phyloP scores from a whole-genome alignment of 2,888 invertebrate species.

The Eristalis pertinax region DNA sequence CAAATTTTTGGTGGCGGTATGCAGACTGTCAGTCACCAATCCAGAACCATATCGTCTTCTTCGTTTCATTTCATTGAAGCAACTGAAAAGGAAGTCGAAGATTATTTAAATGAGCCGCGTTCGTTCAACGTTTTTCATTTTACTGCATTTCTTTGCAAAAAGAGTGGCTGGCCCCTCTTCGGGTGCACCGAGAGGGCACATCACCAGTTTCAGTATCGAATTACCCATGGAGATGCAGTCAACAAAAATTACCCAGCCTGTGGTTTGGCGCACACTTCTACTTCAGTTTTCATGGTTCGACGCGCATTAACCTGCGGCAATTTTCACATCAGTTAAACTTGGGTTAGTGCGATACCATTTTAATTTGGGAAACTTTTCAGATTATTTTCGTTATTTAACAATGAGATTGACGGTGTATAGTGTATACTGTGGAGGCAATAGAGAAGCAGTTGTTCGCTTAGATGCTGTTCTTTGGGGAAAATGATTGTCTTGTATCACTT shows the following conservation, averaged over 20 bases:
- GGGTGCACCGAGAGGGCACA: conserved; percentile 30
- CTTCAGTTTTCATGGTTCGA: conserved; percentile 32
- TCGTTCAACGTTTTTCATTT: conserved; percentile 40
- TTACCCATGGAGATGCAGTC: conserved; percentile 40
- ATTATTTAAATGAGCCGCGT: conserved; percentile 65
- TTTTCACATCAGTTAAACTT: conserved; percentile 51
- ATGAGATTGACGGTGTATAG: background rate
- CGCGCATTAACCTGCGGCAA: conserved; percentile 54
- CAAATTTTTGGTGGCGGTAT: conserved; percentile 66
- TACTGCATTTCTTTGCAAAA: conserved; percentile 24
- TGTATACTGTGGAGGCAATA: background rate
- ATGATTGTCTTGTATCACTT: too few species aligned
- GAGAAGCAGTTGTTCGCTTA: too few species aligned
- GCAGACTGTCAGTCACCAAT: conserved; percentile 70
- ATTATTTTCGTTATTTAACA: conserved; percentile 15
- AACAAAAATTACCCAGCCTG: conserved; percentile 55
- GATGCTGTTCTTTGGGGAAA: too few species aligned
- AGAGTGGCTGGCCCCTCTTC: background rate
- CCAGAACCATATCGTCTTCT: conserved; percentile 68
- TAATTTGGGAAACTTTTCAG: conserved; percentile 44
- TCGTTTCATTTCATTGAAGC: conserved; percentile 38
- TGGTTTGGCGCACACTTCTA: conserved; percentile 69
- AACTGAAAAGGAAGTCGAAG: conserved; percentile 71
- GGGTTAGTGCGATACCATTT: conserved; percentile 63
- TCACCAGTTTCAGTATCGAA: conserved; percentile 58